Evolutionary conservation across 2,113 vertebrate species (phyloP).

Genomic region (Callospermophilus lateralis): DNA sequence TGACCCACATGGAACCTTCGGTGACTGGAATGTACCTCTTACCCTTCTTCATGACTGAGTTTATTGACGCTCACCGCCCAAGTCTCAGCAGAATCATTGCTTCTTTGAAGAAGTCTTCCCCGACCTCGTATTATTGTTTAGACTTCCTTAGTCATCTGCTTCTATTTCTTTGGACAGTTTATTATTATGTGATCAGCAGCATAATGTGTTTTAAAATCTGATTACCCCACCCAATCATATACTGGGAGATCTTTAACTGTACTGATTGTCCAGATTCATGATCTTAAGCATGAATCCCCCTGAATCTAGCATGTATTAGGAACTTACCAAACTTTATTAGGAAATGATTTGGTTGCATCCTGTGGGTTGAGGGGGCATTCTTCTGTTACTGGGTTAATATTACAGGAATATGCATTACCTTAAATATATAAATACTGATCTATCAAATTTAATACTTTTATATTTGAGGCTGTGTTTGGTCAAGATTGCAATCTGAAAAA

Average conservation of each 20-base stretch:
- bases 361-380: background rate
- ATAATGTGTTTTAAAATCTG: background rate
- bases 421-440: background rate
- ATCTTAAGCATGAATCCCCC: background rate
- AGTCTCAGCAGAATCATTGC: background rate
- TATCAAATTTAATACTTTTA: background rate
- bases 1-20: background rate
- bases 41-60: background rate
- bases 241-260: background rate
- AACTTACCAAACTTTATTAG: background rate
- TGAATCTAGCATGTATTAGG: too few relatives aligned
- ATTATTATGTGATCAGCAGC: background rate
- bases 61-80: background rate
- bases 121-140: background rate
- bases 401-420: background rate
- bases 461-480: constrained; percentile 19
- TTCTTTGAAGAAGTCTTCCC: background rate
- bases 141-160: background rate
- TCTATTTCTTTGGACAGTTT: background rate
- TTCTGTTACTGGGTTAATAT: background rate
- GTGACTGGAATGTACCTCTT: background rate
- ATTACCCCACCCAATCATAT: too few relatives aligned
- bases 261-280: background rate
- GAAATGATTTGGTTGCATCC: background rate
- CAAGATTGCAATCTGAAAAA: background rate